phyloP scores from a whole-genome alignment of 2,113 vertebrate species.

The Amphilophus citrinellus region DNA sequence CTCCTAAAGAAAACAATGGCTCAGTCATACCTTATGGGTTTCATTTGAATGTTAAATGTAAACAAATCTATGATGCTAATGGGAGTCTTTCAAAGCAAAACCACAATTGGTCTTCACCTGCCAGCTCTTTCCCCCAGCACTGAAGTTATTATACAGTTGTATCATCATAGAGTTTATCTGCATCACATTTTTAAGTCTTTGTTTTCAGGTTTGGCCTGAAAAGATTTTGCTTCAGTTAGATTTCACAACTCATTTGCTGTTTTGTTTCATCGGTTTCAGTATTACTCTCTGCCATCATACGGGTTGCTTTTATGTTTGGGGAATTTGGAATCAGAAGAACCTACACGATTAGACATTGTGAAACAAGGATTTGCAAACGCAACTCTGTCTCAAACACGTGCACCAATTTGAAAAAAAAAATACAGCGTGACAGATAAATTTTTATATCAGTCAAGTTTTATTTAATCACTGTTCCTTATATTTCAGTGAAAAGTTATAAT shows the following conservation, averaged over 20 bases:
- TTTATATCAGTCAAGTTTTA: not conserved
- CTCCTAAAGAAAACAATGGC: slow-evolving; percentile 23
- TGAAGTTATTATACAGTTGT: not conserved
- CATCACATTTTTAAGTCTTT: not conserved
- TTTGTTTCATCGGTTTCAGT: not conserved
- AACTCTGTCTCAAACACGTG: not conserved
- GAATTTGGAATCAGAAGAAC: not conserved
- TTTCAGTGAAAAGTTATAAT: not conserved
- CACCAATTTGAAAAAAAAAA: not conserved
- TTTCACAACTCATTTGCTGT: not conserved
- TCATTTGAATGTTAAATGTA: slow-evolving; percentile 56
- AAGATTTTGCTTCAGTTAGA: not conserved
- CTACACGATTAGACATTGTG: not conserved
- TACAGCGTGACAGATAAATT: too few species aligned
- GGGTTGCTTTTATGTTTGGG: not conserved
- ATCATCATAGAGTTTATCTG: not conserved
- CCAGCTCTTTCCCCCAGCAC: not conserved
- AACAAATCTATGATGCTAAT: slow-evolving; percentile 33
- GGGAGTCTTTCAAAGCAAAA: slow-evolving; percentile 4
- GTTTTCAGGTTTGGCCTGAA: too few species aligned
- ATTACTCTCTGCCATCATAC: not conserved
- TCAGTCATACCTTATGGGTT: slow-evolving; percentile 9
- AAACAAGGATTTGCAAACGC: too few species aligned
- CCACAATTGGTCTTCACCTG: not conserved
- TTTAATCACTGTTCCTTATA: not conserved